phyloP scores from a whole-genome alignment of 2,113 vertebrate species.

The Amphiprion percula region DNA sequence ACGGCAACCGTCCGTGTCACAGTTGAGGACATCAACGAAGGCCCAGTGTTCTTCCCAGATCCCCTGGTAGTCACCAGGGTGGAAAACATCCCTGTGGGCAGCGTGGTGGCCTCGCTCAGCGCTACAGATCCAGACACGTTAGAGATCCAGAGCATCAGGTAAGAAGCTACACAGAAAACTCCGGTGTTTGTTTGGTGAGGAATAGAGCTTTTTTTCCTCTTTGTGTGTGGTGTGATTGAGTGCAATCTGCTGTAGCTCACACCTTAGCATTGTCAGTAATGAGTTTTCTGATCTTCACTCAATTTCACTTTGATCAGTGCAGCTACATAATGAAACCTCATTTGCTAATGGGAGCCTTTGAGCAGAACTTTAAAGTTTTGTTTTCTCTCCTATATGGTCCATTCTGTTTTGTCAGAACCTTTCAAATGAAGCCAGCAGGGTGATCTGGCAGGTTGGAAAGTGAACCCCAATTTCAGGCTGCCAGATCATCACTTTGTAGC shows the following conservation, averaged over 20 bases:
- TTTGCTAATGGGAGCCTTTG: background rate
- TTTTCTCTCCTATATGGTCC: background rate
- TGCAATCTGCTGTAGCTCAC: background rate
- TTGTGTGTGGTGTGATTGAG: background rate
- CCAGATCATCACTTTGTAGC: background rate
- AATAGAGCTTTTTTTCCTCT: background rate
- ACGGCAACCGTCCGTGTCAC: slow-evolving; percentile 93
- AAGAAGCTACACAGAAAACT: slow-evolving; percentile 44
- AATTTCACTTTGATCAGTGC: slow-evolving; percentile 4
- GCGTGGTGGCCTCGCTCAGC: slow-evolving; percentile 90
- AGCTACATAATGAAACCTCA: background rate
- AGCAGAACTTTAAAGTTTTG: slow-evolving; percentile 3
- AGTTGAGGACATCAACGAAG: slow-evolving; percentile 94
- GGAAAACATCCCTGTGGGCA: slow-evolving; percentile 92
- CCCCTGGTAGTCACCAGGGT: slow-evolving; percentile 90
- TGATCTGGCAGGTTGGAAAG: background rate
- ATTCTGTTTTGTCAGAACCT: background rate
- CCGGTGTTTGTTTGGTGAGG: no score
- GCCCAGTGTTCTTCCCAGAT: slow-evolving; percentile 93
- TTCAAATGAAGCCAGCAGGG: background rate
- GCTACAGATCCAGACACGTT: slow-evolving; percentile 94
- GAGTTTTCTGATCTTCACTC: background rate
- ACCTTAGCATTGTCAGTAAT: background rate
- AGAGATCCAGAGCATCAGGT: slow-evolving; percentile 95
- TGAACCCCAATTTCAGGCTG: background rate